Evolutionary conservation across 2,113 vertebrate genomes (phyloP).

Genomic region (Entomyzon cyanotis): DNA sequence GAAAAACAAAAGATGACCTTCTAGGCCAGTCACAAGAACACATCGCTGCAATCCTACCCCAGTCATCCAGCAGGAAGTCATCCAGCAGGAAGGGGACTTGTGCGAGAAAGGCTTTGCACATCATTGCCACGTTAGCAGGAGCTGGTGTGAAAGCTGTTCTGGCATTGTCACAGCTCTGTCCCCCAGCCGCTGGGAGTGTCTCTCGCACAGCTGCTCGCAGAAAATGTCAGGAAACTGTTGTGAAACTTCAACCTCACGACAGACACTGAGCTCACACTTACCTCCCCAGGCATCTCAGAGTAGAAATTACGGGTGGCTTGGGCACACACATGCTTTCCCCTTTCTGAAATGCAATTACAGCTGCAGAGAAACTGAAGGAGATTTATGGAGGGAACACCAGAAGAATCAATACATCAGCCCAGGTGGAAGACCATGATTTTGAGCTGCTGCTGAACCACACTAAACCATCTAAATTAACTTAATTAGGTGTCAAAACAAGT

Average conservation of each 20-base stretch:
- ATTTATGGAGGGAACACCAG: not conserved
- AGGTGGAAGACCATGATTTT: not conserved
- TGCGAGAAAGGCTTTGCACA: not conserved
- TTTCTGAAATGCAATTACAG: not conserved
- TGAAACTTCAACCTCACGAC: not conserved
- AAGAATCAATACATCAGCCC: not conserved
- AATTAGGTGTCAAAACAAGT: not conserved
- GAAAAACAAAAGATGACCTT: not conserved
- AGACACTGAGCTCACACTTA: not conserved
- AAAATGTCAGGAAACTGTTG: not conserved
- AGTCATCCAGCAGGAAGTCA: fast-evolving
- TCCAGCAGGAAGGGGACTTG: fast-evolving
- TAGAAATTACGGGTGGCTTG: not conserved
- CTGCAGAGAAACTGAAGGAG: not conserved
- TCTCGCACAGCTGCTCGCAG: not conserved
- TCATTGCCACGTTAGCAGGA: not conserved
- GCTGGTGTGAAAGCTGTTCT: not conserved
- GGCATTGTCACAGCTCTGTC: not conserved
- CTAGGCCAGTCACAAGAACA: not conserved
- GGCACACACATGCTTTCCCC: not conserved
- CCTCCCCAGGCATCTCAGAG: not conserved
- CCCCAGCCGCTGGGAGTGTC: not conserved
- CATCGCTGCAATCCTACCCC: not conserved
- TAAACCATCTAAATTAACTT: conserved; percentile 28
- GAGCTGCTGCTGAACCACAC: conserved; percentile 2